A percentile compares a stretch with the other conserved stretches of the same genome.
Evolutionary conservation across 2,888 invertebrate genomes (phyloP).

Genomic region (Dicyrtoma fusca): DNA sequence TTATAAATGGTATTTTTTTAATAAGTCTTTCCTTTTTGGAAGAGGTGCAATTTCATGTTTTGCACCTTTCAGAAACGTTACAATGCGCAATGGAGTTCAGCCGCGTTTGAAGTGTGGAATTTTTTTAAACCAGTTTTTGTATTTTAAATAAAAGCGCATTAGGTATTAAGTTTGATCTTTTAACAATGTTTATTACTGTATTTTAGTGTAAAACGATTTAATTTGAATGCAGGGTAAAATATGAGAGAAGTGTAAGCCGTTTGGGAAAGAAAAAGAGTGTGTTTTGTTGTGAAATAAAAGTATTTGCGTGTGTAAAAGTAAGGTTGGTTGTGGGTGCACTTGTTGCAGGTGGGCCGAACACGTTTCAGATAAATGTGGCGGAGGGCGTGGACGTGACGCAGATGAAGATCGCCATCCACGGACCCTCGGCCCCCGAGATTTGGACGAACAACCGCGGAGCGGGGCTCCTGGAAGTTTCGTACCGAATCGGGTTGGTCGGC

Average conservation of each 20-base stretch:
- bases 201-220: not conserved
- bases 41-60: no score
- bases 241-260: no score
- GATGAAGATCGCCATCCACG: slow-evolving; percentile 34
- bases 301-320: not conserved
- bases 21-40: no score
- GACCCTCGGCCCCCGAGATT: slow-evolving; percentile 38
- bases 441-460: slow-evolving; percentile 41
- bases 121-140: no score
- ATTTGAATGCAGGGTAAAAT: no score
- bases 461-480: slow-evolving; percentile 39
- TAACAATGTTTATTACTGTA: not conserved
- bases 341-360: slow-evolving; percentile 39
- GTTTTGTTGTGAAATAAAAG: not conserved
- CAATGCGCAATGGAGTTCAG: no score
- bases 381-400: slow-evolving; percentile 40
- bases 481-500: slow-evolving; percentile 43
- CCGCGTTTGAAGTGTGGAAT: no score
- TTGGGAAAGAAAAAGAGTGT: no score
- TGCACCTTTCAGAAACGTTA: no score
- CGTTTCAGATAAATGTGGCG: slow-evolving; percentile 35
- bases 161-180: not conserved
- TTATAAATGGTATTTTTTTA: no score
- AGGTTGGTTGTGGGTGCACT: not conserved
- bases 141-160: no score